Base-by-base conservation (phyloP, 2,888 invertebrate genomes). In the Cephus spinipes region DNA sequence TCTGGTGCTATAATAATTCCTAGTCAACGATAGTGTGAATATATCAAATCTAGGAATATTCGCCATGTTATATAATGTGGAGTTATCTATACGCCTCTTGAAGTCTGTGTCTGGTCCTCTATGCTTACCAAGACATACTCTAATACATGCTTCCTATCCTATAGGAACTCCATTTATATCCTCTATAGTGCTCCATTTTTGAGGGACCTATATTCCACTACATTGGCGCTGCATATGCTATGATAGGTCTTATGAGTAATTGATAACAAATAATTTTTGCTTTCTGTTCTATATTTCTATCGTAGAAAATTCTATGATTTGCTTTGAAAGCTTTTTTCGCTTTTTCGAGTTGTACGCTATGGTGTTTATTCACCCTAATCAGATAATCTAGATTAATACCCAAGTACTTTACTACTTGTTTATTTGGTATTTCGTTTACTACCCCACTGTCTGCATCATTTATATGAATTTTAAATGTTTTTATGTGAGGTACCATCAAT, bases 201-300 rank as follows among this genome's bases (percentile, higher is more conserved):
- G 34, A 34, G 34, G 11, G 34, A 0, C 34, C 34, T 9, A 34
- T 34, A 11, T 34, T 11, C 34, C 34, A 76, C 69, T 35, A 69
- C 23, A 32, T 73, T 1, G 73, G 75, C 3, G 68, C 73, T n/a
- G 78, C 78, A 30, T 75, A 78, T 31, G 75, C 6, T 34, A 79
- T 35, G 4, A 79, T 79, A 12, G 79, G 74, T 15, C 79, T 31
- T n/a, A 79, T 55, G 6, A 79, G 40, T 4, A 76, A 71, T 55
- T 69, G 36, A 12, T 79, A 79, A 73, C 76, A 79, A 4, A 79
- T 76, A 12, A 79, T 36, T 74, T 79, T 71, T 12, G 79, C 76
- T 71, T 71, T 76, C 6, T 73, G 11, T 75, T 76, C 76, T 12
- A 79, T 1, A 9, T 77, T 35, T 36, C 34, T 78, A 31, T 78